phyloP scores from a whole-genome alignment of 2,797 vertebrate genomes.

The Alosa sapidissima region DNA sequence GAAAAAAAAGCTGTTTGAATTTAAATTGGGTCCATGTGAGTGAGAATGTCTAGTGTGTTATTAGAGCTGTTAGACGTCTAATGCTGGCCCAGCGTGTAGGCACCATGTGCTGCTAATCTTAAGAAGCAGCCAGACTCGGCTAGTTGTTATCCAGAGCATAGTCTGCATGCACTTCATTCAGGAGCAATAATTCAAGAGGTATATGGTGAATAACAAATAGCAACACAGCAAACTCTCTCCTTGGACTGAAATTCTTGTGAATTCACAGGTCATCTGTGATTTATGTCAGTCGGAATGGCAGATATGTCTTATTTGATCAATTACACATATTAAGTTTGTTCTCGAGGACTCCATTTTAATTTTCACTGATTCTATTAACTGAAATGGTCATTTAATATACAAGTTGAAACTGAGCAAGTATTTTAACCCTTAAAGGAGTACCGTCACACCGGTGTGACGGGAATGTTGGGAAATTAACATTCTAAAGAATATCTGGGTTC shows the following conservation, averaged over 20 bases:
- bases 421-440: too few species aligned
- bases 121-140: background rate
- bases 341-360: background rate
- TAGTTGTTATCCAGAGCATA: background rate
- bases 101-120: conserved; percentile 16
- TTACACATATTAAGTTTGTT: background rate
- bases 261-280: background rate
- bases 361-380: background rate
- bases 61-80: conserved; percentile 1
- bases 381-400: background rate
- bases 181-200: background rate
- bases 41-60: background rate
- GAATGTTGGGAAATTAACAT: too few species aligned
- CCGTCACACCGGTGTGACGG: too few species aligned
- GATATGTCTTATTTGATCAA: background rate
- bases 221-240: background rate
- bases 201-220: background rate
- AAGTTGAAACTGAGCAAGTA: background rate
- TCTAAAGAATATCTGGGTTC: too few species aligned
- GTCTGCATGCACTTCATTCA: background rate
- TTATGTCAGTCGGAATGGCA: background rate
- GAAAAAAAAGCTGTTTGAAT: background rate
- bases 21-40: background rate
- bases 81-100: conserved; percentile 1
- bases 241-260: background rate